A percentile compares a stretch with the other conserved stretches of the same genome.
Evolutionary conservation across 2,888 invertebrate species (phyloP).

Genomic region (Lobophora halterata): DNA sequence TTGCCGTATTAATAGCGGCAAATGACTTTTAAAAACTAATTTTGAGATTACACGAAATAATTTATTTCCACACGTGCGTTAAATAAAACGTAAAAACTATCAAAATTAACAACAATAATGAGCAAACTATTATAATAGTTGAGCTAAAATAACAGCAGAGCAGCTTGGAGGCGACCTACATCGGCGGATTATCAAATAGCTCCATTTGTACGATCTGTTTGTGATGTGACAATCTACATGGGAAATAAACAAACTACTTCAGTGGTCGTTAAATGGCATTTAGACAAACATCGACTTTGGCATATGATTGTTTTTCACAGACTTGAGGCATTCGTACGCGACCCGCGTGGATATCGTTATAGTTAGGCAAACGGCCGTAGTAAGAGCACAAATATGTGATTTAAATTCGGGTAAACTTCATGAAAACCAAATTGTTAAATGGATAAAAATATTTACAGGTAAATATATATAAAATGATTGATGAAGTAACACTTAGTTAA

Average conservation of each 20-base stretch:
- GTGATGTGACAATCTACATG: conserved; percentile 72
- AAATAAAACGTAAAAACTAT: conserved; percentile 55
- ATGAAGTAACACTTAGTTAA: conserved; percentile 77
- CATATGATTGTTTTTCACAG: conserved; percentile 63
- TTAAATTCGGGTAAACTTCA: conserved; percentile 76
- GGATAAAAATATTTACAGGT: conserved; percentile 77
- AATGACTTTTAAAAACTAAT: conserved; percentile 63
- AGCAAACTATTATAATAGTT: conserved; percentile 75
- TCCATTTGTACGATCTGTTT: conserved; percentile 76
- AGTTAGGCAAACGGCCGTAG: conserved; percentile 24
- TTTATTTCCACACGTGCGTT: conserved; percentile 58
- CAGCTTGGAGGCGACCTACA: conserved; percentile 71
- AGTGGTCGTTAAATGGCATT: conserved; percentile 69
- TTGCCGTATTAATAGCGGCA: conserved; percentile 48
- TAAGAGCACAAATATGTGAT: conserved; percentile 26
- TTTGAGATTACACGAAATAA: conserved; percentile 62
- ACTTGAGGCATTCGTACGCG: conserved; percentile 30
- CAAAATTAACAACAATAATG: conserved; percentile 76
- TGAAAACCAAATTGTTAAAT: conserved; percentile 70
- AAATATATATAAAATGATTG: conserved; percentile 77
- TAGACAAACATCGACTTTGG: conserved; percentile 77
- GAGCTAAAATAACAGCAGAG: conserved; percentile 76
- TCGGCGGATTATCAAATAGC: conserved; percentile 62
- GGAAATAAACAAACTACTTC: conserved; percentile 51
- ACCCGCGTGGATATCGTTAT: conserved; percentile 24